Base-by-base conservation (phyloP, 2,113 vertebrate genomes). In the Excalfactoria chinensis region DNA sequence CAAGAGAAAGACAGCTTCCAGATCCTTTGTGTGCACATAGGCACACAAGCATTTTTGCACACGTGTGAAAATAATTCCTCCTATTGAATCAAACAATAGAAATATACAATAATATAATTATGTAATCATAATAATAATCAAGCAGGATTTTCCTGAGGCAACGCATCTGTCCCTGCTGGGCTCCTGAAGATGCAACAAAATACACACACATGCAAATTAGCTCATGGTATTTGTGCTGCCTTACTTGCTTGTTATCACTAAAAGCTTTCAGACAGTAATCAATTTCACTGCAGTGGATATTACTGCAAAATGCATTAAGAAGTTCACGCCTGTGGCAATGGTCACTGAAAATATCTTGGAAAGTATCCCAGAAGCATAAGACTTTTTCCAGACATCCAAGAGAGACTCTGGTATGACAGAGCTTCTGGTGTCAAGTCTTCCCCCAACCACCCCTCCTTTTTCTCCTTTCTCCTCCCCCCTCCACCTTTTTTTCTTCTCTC, bases 221-320 rank as follows among this genome's bases (percentile, higher is more conserved):
- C 56, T 90, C 74, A 56, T 55, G 63, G 66, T 68, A 84, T 77
- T 88, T 92, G 62, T 11, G 32, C 71, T 89, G 91, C 84, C 70
- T 63, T 88, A 72, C 73, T 94, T 78, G 86, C 86, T 92, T 94
- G 90, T 84, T 97, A 90, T 95, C 96, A 96, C 95, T 84, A 95
- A 97, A 96, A 95, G 89, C 94, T 97, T 97, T 97, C 96, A 98
- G 97, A 97, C 96, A 93, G 96, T 80, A 94, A 97, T 97, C 96
- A 95, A 46, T 97, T 97, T 96, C 89, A 93, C 91, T 85, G 93
- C 56, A 78, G 60, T 80, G 59, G 92, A 94, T 92, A 89, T 95
- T 95, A 96, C 98, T 98, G 98, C 96, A 96, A 97, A 98, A 98
- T 41, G 67, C 97, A 98, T 98, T 98, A 98, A 97, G 95, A 92